Conservation (phyloP, 2,888 invertebrate species). For the Amblyjoppa fuscipennis region DNA sequence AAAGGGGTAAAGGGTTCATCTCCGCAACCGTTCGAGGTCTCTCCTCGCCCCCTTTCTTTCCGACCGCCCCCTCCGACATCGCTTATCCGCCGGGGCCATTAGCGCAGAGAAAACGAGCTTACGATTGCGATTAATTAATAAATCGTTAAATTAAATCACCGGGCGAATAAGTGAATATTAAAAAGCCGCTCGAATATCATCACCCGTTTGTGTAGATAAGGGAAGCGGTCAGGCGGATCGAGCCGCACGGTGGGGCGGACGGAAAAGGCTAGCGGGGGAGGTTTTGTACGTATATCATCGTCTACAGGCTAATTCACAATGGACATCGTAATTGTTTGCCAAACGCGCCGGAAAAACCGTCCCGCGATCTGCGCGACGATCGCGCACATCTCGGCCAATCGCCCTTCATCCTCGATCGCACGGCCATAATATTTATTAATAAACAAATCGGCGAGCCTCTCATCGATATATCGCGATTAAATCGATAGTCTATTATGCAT, state of each 20-base stretch:
- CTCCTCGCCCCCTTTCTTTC: neutral
- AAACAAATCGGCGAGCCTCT: too few relatives aligned
- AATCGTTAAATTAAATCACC: neutral
- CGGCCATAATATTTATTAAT: too few relatives aligned
- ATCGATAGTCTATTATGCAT: constrained; percentile 1
- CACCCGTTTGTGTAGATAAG: constrained; percentile 18
- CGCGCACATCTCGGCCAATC: too few relatives aligned
- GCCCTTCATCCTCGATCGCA: too few relatives aligned
- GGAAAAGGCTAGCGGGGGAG: constrained; percentile 31
- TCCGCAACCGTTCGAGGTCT: constrained; percentile 46
- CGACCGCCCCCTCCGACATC: neutral
- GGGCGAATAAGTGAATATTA: neutral
- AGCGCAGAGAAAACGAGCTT: constrained; percentile 5
- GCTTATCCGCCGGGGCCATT: constrained; percentile 16
- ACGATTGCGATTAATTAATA: neutral
- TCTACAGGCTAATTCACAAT: neutral
- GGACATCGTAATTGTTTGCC: neutral
- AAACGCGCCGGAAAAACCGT: neutral
- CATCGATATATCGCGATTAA: neutral
- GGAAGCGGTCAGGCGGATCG: constrained; percentile 31
- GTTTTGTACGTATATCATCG: neutral
- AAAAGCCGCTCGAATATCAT: constrained; percentile 53
- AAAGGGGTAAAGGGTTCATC: constrained; percentile 49
- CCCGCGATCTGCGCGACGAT: too few relatives aligned
- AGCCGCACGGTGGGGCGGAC: constrained; percentile 12